phyloP scores from a whole-genome alignment of 2,888 invertebrate species.

The Ophraella communa region DNA sequence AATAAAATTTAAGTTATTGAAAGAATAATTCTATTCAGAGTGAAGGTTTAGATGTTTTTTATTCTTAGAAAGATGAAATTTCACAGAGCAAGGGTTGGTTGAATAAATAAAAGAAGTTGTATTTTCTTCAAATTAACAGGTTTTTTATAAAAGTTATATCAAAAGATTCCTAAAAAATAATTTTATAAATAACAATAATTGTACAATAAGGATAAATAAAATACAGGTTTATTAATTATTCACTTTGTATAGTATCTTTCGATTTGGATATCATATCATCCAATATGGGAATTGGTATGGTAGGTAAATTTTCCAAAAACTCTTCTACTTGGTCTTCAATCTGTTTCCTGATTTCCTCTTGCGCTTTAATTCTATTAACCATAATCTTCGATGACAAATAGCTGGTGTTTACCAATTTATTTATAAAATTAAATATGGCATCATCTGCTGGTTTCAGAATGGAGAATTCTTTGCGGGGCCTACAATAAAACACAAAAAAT shows the following conservation, averaged over 20 bases:
- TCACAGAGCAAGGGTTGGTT: too few species aligned
- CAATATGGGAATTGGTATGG: conserved; percentile 30
- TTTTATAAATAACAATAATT: background rate
- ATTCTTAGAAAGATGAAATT: too few species aligned
- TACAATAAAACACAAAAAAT: conserved; percentile 24
- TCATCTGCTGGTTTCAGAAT: conserved; percentile 43
- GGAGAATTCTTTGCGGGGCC: conserved; percentile 36
- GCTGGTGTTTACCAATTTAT: conserved; percentile 44
- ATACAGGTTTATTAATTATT: background rate
- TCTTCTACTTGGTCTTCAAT: conserved; percentile 41
- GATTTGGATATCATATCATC: conserved; percentile 18
- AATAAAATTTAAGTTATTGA: too few species aligned
- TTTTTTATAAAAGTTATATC: too few species aligned
- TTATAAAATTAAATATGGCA: conserved; percentile 43
- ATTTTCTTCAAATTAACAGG: too few species aligned
- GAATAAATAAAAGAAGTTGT: too few species aligned
- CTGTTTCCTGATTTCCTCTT: conserved; percentile 38
- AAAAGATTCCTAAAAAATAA: too few species aligned
- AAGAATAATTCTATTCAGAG: too few species aligned
- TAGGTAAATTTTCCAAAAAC: conserved; percentile 37
- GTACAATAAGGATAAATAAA: background rate
- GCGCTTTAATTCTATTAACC: conserved; percentile 40
- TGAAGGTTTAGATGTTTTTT: too few species aligned
- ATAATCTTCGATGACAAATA: conserved; percentile 44
- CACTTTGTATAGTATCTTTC: background rate